Evolutionary conservation across 2,797 vertebrate species (phyloP).

Genomic region (Danio jaintianensis): DNA sequence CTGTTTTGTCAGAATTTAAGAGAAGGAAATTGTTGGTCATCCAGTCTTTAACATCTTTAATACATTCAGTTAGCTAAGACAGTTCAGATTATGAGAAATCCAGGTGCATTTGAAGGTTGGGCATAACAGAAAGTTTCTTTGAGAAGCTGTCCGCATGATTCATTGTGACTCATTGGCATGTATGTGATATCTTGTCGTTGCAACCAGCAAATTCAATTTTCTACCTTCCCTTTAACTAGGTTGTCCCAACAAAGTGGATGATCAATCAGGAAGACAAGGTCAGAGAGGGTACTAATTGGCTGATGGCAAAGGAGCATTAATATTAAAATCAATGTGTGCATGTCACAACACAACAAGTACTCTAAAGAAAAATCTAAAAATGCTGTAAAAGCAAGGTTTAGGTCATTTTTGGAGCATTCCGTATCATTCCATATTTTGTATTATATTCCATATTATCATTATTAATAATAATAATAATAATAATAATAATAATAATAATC

Average conservation of each 20-base stretch:
- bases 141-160: background rate
- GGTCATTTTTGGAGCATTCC: too few relatives aligned
- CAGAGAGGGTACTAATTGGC: slow-evolving; percentile 2
- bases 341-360: background rate
- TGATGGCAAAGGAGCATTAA: slow-evolving; percentile 3
- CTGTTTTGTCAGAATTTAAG: too few relatives aligned
- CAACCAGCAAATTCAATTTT: slow-evolving; percentile 8
- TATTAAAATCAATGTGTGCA: background rate
- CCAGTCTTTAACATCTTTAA: too few relatives aligned
- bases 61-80: too few relatives aligned
- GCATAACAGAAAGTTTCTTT: background rate
- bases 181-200: background rate
- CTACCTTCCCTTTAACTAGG: slow-evolving; percentile 6
- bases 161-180: background rate
- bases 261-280: slow-evolving; percentile 22
- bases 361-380: background rate
- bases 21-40: too few relatives aligned
- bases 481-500: too few relatives aligned
- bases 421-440: too few relatives aligned
- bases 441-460: too few relatives aligned
- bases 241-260: slow-evolving; percentile 10
- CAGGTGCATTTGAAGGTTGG: background rate
- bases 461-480: too few relatives aligned
- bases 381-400: background rate
- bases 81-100: background rate